Evolutionary conservation across 2,797 vertebrate species (phyloP).

Genomic region (Esox masquinongy): DNA sequence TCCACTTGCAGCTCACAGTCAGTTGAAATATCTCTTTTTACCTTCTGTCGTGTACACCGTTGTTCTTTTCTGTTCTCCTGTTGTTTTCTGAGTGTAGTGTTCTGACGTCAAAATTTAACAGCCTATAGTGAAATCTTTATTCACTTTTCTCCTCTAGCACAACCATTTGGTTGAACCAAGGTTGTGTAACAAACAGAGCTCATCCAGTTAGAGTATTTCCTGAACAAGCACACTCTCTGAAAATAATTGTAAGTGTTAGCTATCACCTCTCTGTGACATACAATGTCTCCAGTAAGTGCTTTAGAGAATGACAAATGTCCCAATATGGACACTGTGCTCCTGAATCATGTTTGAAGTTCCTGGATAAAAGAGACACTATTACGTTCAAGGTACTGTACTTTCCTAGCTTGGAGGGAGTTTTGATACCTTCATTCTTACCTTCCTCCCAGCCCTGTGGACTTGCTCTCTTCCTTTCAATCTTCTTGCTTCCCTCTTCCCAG

Average conservation of each 20-base stretch:
- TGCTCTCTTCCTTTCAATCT: conserved; percentile 56
- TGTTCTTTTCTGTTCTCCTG: neutral
- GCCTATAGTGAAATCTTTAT: neutral
- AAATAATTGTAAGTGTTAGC: neutral
- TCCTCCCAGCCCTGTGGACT: conserved; percentile 78
- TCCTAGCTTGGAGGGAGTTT: conserved; percentile 33
- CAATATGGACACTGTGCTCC: neutral
- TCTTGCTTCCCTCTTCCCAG: conserved; percentile 54
- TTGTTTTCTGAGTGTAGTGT: neutral
- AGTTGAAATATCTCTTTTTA: neutral
- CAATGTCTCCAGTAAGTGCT: neutral
- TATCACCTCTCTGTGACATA: neutral
- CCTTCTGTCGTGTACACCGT: neutral
- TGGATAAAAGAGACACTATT: neutral
- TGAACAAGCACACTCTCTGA: neutral
- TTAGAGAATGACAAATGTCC: neutral
- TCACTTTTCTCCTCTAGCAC: neutral
- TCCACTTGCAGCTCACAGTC: neutral
- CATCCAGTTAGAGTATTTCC: neutral
- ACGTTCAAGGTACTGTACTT: conserved; percentile 57
- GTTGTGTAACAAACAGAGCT: neutral
- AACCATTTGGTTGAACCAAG: neutral
- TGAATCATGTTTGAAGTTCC: neutral
- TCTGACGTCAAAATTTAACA: neutral
- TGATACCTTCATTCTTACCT: conserved; percentile 77